Percentiles rank a stretch among this genome's conserved stretches.
Conservation (phyloP, 2,113 vertebrate genomes). For the Laticauda colubrina region DNA sequence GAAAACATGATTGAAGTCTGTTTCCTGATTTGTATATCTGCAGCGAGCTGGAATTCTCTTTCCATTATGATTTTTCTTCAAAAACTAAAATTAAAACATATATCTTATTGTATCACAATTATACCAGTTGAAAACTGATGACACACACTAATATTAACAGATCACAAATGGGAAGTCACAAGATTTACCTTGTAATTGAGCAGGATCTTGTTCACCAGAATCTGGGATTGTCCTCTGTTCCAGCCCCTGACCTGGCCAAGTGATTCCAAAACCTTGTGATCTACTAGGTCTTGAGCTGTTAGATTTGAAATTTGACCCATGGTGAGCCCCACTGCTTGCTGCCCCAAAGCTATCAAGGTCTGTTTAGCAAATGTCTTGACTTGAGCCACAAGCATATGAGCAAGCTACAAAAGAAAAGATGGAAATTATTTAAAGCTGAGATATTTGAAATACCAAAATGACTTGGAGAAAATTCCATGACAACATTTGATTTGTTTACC, state of each 20-base stretch:
- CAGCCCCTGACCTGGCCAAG: constrained; percentile 37
- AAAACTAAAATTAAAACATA: not conserved
- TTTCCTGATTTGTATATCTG: not conserved
- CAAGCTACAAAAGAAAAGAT: constrained; percentile 14
- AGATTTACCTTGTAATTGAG: constrained; percentile 23
- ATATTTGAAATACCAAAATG: not conserved
- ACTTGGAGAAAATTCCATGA: not conserved
- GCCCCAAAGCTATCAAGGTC: constrained; percentile 31
- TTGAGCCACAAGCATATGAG: constrained; percentile 22
- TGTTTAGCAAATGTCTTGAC: constrained; percentile 5
- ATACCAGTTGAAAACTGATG: not conserved
- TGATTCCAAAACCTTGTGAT: constrained; percentile 4
- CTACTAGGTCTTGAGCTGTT: not conserved
- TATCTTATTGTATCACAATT: not conserved
- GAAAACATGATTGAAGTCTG: not conserved
- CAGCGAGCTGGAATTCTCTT: not conserved
- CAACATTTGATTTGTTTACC: not conserved
- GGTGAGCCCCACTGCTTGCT: constrained; percentile 36
- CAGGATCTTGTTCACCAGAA: constrained; percentile 20
- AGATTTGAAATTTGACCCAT: constrained; percentile 24
- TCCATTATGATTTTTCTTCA: not conserved
- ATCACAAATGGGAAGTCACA: not conserved
- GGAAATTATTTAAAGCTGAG: not conserved
- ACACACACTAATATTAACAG: not conserved
- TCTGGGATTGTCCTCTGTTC: constrained; percentile 29